A percentile compares a stretch with the other conserved stretches of the same genome.
Conservation (phyloP, 2,113 vertebrate species). For the Empidonax traillii region DNA sequence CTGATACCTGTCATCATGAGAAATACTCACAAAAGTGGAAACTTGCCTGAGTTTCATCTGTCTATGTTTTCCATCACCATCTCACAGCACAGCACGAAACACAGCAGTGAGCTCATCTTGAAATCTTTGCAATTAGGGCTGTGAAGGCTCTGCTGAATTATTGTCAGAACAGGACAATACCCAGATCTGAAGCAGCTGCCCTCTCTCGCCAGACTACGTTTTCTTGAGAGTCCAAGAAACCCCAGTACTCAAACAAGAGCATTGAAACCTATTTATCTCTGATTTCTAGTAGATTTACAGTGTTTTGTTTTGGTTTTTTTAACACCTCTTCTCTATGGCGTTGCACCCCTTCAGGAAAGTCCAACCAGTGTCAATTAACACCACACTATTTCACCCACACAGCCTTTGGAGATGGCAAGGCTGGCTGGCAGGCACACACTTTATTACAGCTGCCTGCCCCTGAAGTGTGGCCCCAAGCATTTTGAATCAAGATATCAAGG, state of each 20-base stretch:
- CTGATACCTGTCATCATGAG: neutral
- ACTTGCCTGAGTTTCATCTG: rapidly evolving
- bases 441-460: neutral
- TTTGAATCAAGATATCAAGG: neutral
- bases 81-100: neutral
- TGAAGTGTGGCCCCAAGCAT: rapidly evolving
- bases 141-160: neutral
- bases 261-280: neutral
- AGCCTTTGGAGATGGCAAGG: neutral
- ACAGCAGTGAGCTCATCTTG: rapidly evolving
- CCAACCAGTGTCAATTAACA: neutral
- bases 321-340: too few species aligned
- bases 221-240: neutral
- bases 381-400: neutral
- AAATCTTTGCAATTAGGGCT: neutral
- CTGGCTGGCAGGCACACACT: neutral
- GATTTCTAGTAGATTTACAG: neutral
- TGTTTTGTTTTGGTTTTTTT: neutral
- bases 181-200: neutral
- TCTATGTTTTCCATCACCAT: rapidly evolving
- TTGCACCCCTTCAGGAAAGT: neutral
- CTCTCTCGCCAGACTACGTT: neutral
- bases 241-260: neutral
- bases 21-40: neutral
- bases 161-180: neutral